phyloP scores from a whole-genome alignment of 1,140 invertebrate species.

The Pentalonia nigronervosa region DNA sequence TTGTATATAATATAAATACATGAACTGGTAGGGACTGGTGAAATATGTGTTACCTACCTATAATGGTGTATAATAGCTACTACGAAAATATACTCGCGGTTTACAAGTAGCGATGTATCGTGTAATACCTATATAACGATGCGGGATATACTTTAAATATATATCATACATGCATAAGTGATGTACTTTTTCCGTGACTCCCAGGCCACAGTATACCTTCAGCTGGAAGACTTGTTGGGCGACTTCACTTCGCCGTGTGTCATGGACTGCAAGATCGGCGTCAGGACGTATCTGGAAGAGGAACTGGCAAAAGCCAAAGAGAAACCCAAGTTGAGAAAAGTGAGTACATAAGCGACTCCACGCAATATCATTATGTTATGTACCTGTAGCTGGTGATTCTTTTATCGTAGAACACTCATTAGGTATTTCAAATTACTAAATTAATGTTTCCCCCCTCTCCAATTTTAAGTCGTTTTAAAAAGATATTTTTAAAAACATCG shows the following conservation, averaged over 20 bases:
- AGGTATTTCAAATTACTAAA: too few relatives aligned
- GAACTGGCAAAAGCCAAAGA: slow-evolving; percentile 93
- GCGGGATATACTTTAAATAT: background rate
- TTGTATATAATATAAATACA: background rate
- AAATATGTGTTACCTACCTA: background rate
- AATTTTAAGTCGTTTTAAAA: too few relatives aligned
- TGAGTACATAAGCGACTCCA: slow-evolving; percentile 37
- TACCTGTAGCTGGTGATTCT: background rate
- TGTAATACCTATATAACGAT: background rate
- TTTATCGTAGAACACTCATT: background rate
- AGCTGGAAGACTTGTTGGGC: slow-evolving; percentile 90
- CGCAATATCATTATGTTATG: background rate
- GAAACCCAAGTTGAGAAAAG: slow-evolving; percentile 81
- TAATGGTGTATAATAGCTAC: background rate
- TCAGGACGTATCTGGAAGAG: slow-evolving; percentile 92
- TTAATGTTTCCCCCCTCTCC: too few relatives aligned
- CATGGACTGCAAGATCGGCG: slow-evolving; percentile 97
- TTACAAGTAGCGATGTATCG: background rate
- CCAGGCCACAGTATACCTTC: slow-evolving; percentile 73
- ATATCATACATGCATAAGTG: too few relatives aligned
- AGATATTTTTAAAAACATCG: too few relatives aligned
- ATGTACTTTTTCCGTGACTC: slow-evolving; percentile 16
- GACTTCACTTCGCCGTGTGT: slow-evolving; percentile 91
- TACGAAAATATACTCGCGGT: background rate
- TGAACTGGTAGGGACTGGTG: background rate